Base-by-base conservation (phyloP, 1,140 invertebrate genomes). In the Cydia pomonella region DNA sequence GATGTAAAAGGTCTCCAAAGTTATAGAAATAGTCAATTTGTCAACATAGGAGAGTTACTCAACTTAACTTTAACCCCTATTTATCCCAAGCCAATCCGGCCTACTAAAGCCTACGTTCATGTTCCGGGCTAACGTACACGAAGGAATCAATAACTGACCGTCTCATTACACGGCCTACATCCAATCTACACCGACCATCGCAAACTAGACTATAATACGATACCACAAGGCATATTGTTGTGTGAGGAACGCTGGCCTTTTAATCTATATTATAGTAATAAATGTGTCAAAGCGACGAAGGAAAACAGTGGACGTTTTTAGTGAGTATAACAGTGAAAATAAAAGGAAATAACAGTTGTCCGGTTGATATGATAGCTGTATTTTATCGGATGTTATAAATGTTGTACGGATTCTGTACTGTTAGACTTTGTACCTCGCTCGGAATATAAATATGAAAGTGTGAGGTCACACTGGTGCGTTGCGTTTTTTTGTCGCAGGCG, bases 251-350 rank as follows among this genome's bases (percentile, higher is more conserved):
- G 23, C 16, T 16, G 3, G 63, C 3, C 63, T 66, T 33, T 66
- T 66, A 66, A 66, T 66, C 25, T 66, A 66, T 66, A 66, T 66
- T 27, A 29, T 29, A 66, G 74, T 84, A 91, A 89, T 90, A 89
- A 90, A 90, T 88, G 84, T 90, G 87, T 87, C 86, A 87, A 89
- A 87, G 84, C 80, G 81, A 81, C 83, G 80, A 80, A 82, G 78
- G 81, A 80, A 87, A 85, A 89, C 82, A 82, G 79, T 79, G 78
- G 83, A 82, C 77, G 79, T 75, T 85, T 88, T 85, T 87, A 87
- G 86, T 80, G 84, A 80, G 79, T 82, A 81, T 84, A 76, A 82
- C 74, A 79, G 84, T 82, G 82, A 82, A 80, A 83, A 86, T 84
- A 84, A 84, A 80, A 75, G 79, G 77, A 79, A 78, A 75, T 79